These are phyloP conservation scores for Prunella himalayana DNA, from an alignment of 2,113 vertebrate species.

Conservation along the genomic window DNA sequence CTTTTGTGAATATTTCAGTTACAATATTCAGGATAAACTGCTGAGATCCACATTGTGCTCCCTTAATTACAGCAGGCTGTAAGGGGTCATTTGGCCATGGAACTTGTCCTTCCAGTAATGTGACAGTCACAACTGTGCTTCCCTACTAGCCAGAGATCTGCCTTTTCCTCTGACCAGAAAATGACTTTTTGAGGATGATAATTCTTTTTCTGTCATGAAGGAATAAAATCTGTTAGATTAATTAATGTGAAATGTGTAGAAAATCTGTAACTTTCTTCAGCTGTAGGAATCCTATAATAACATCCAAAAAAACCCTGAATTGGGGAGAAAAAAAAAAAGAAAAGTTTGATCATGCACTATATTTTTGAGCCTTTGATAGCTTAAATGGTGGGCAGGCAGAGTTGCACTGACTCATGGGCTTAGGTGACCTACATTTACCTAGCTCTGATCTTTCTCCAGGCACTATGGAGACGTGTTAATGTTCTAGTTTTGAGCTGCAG, in stretches of 20 bases:
- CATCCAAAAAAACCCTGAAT: not conserved
- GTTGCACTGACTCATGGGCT: constrained; percentile 43
- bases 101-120: not conserved
- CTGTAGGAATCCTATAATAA: not conserved
- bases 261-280: not conserved
- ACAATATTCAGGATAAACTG: not conserved
- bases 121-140: not conserved
- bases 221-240: not conserved
- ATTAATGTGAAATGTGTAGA: not conserved
- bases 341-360: not conserved
- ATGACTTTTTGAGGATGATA: not conserved
- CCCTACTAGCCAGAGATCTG: not conserved
- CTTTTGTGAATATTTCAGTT: not conserved
- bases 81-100: not conserved
- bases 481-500: constrained; percentile 21
- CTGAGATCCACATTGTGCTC: not conserved
- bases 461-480: not conserved
- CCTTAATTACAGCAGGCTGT: not conserved
- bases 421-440: constrained; percentile 58
- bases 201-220: not conserved
- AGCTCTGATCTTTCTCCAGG: constrained; percentile 33
- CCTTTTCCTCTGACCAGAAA: not conserved
- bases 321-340: not conserved
- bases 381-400: constrained; percentile 20
- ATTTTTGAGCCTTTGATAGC: constrained; percentile 24